Conservation (phyloP, 2,797 vertebrate species). For the Fringilla coelebs region DNA sequence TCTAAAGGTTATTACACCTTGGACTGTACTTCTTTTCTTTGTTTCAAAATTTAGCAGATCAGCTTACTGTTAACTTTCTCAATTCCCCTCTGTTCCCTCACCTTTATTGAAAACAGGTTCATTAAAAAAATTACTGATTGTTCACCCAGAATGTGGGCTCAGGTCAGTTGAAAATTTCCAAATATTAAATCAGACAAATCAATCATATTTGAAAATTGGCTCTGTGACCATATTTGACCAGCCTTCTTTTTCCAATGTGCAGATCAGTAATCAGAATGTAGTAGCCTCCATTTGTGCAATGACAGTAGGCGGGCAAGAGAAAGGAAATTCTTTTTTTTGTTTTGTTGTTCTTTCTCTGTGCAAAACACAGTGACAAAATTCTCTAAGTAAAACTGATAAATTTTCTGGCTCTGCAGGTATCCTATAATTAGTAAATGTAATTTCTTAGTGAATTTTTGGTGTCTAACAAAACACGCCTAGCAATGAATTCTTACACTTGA, state of each 20-base stretch:
- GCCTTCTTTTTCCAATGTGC: not conserved
- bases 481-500: not conserved
- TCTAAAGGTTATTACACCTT: constrained; percentile 5
- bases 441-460: not conserved
- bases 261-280: not conserved
- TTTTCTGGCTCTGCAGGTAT: not conserved
- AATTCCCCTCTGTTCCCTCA: not conserved
- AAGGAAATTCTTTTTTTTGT: not conserved
- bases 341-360: not conserved
- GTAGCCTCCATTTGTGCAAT: not conserved
- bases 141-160: not conserved
- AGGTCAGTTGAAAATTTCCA: constrained; percentile 21
- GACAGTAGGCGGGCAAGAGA: not conserved
- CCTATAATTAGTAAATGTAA: not conserved
- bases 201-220: constrained; percentile 18
- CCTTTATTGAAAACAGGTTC: constrained; percentile 7
- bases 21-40: constrained; percentile 6
- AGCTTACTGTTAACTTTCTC: constrained; percentile 16
- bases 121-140: not conserved
- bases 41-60: constrained; percentile 26
- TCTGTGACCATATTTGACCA: not conserved
- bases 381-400: not conserved
- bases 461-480: not conserved
- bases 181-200: constrained; percentile 20
- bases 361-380: not conserved